These are phyloP conservation scores for Micromussa lordhowensis DNA, from an alignment of 92 coral and sea anemone genomes.

Conservation along the genomic window DNA sequence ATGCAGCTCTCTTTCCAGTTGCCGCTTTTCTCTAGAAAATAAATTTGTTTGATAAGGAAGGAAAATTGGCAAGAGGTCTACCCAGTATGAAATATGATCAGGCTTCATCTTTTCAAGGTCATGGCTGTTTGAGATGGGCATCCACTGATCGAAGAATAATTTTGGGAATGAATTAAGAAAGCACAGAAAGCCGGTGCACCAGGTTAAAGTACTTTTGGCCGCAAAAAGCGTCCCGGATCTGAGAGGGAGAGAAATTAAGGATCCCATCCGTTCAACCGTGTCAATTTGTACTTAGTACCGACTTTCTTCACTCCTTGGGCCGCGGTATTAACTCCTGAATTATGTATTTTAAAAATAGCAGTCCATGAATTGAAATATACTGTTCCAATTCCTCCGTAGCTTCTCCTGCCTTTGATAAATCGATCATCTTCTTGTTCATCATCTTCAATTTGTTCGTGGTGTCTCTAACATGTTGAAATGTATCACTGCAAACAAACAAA, in stretches of 20 bases:
- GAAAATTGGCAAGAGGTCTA: background rate
- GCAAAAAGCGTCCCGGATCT: too few species aligned
- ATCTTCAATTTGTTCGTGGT: slow-evolving; percentile 69
- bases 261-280: background rate
- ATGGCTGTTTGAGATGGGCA: too few species aligned
- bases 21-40: slow-evolving; percentile 71
- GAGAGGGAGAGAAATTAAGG: too few species aligned
- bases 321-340: background rate
- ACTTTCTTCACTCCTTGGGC: too few species aligned
- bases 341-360: background rate
- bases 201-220: too few species aligned
- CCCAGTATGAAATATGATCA: too few species aligned
- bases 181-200: too few species aligned
- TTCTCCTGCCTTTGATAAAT: slow-evolving; percentile 70
- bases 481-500: slow-evolving; percentile 58
- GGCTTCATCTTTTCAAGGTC: too few species aligned
- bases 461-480: slow-evolving; percentile 67
- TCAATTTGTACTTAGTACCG: too few species aligned
- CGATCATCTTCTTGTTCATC: slow-evolving; percentile 63
- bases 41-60: background rate
- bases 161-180: too few species aligned
- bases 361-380: slow-evolving; percentile 33
- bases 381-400: slow-evolving; percentile 44
- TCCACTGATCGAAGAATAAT: too few species aligned
- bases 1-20: slow-evolving; percentile 72